Base-by-base conservation (phyloP, 2,797 vertebrate species). In the Coendou prehensilis region DNA sequence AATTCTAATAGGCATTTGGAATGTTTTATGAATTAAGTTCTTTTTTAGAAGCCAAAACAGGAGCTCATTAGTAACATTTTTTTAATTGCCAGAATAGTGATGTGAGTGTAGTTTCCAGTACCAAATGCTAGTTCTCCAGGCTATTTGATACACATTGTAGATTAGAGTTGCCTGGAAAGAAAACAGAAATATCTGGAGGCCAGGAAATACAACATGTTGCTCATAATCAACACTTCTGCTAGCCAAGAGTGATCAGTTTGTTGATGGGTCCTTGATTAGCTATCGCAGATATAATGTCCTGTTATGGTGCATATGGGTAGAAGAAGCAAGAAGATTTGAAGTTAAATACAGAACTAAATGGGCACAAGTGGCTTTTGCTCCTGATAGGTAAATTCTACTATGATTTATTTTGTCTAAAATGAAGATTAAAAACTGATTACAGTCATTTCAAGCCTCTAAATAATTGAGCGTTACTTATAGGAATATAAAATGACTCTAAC, bases 1-100 rank as follows among this genome's bases (percentile, higher is more conserved):
- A 95, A 97, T 83, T 94, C 37, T 89, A 89, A 87, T 1, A 57
- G 15, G n/a, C 5, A 18, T 83, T 96, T 86, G 37, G n/a, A n/a
- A 59, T 91, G 14, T 50, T 56, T 85, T 79, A 76, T 18, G 4
- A 85, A 57, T 84, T 91, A 83, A 89, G 18, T 64, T 96, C 22
- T 61, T 89, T 22, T 89, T 91, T 92, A 78, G 41, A 57, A 96
- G 56, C 56, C 80, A 37, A 82, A 80, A 83, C 0, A 71, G 56
- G 54, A 89, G 56, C 47, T 95, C 67, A 57, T 94, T 91, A 86
- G 83, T 45, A 92, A 89, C 30, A 45, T 26, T 57, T 91, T 93
- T 86, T 87, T 86, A 6, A 91, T 87, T 92, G 47, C 50, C 82
- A 89, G 26, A 89, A 59, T 28, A 91, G 56, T 87, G 56, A 85